A percentile compares a stretch with the other conserved stretches of the same genome.
These are phyloP conservation scores for Zosterops borbonicus DNA, from an alignment of 2,113 vertebrate species.

Conservation along the genomic window DNA sequence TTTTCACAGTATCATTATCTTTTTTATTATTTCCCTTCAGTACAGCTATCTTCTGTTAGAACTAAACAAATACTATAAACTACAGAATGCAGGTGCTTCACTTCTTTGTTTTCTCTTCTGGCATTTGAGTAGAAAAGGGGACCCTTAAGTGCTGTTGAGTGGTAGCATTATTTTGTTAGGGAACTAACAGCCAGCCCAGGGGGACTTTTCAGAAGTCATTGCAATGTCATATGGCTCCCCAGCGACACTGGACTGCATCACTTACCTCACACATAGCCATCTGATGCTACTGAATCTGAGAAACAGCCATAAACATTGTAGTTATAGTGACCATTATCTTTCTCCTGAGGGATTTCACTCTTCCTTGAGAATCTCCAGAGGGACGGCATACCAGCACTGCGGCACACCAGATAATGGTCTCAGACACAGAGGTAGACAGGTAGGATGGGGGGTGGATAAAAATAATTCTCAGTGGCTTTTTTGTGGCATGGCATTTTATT, in stretches of 20 bases:
- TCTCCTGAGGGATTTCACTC: neutral
- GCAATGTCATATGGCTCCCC: neutral
- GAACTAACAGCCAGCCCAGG: neutral
- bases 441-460: neutral
- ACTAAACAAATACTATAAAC: neutral
- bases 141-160: neutral
- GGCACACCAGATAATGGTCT: neutral
- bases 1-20: neutral
- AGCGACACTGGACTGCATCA: neutral
- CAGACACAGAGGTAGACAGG: neutral
- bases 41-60: neutral
- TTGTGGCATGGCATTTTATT: neutral
- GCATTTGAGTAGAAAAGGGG: neutral
- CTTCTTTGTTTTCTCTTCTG: neutral
- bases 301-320: neutral
- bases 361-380: neutral
- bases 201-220: neutral
- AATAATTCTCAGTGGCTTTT: neutral
- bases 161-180: neutral
- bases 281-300: neutral
- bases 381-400: neutral
- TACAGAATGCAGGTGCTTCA: neutral
- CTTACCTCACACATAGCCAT: neutral
- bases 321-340: neutral
- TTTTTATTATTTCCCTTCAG: neutral